Conservation (phyloP, 92 coral and sea anemone species). For the Pocillopora meandrina region DNA sequence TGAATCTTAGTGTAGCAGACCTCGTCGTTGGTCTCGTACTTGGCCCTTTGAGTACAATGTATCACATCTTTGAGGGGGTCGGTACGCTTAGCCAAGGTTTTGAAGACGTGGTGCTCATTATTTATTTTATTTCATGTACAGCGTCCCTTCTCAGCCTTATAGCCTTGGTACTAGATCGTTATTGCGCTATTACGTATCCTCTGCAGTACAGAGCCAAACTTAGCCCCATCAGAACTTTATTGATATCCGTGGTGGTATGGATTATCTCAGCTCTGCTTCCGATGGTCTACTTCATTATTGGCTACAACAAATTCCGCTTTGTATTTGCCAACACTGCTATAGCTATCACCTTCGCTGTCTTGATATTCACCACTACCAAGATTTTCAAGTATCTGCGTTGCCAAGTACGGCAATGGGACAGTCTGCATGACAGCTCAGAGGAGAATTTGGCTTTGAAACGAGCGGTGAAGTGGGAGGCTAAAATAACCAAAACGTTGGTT, state of each 20-base stretch:
- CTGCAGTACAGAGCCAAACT: conserved; percentile 61
- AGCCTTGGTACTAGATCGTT: conserved; percentile 73
- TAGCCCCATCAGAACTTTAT: conserved; percentile 44
- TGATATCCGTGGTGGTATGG: conserved; percentile 65
- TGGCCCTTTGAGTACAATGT: conserved; percentile 64
- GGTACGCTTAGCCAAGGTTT: conserved; percentile 4
- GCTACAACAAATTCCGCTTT: conserved; percentile 64
- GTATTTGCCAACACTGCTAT: conserved; percentile 75
- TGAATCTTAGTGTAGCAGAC: conserved; percentile 84
- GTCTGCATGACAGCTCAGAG: conserved; percentile 30
- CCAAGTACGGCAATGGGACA: conserved; percentile 43
- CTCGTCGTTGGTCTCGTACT: conserved; percentile 76
- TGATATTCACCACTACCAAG: conserved; percentile 30
- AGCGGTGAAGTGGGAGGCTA: conserved; percentile 48
- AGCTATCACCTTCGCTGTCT: conserved; percentile 57
- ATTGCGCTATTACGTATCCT: conserved; percentile 68
- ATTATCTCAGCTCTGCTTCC: conserved; percentile 57
- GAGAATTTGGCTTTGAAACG: conserved; percentile 46
- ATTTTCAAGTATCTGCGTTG: conserved; percentile 27
- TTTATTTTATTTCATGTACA: conserved; percentile 71
- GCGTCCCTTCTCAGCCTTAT: conserved; percentile 77
- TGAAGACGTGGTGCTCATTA: conserved; percentile 35
- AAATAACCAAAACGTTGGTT: conserved; percentile 45
- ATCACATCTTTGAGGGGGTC: conserved; percentile 74
- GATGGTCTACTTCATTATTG: conserved; percentile 62